These are phyloP conservation scores for Pavo muticus DNA, from an alignment of 2,113 vertebrate species.

Conservation along the genomic window DNA sequence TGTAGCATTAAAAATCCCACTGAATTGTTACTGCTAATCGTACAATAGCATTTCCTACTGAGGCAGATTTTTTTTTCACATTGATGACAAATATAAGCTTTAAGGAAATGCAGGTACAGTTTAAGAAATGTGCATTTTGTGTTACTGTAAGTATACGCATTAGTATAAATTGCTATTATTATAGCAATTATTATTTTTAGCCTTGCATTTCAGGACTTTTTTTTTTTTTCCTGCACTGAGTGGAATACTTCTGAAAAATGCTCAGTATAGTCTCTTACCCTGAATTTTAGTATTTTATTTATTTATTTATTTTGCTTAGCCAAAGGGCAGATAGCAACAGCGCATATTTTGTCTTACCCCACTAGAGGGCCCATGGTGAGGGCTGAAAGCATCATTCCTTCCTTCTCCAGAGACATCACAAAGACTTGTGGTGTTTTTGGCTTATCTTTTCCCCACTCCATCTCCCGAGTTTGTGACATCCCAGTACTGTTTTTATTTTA, in stretches of 20 bases:
- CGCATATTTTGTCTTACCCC: background rate
- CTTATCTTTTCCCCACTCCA: background rate
- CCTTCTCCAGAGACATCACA: background rate
- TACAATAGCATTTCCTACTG: background rate
- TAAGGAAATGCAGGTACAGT: background rate
- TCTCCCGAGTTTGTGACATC: background rate
- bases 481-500: background rate
- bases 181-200: constrained; percentile 24
- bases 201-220: background rate
- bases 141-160: background rate
- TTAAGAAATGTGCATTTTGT: background rate
- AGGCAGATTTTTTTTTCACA: background rate
- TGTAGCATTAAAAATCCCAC: constrained; percentile 16
- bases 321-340: background rate
- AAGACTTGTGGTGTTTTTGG: background rate
- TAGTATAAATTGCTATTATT: constrained; percentile 29
- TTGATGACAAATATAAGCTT: constrained; percentile 12
- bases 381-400: background rate
- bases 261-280: background rate
- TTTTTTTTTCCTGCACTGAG: background rate
- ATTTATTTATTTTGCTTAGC: background rate
- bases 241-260: background rate
- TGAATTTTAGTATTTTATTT: background rate
- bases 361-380: constrained; percentile 48
- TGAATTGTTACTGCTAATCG: constrained; percentile 13